A percentile compares a stretch with the other conserved stretches of the same genome.
These are phyloP conservation scores for Phrynocephalus forsythii DNA, from an alignment of 2,797 vertebrate species.

Conservation along the genomic window DNA sequence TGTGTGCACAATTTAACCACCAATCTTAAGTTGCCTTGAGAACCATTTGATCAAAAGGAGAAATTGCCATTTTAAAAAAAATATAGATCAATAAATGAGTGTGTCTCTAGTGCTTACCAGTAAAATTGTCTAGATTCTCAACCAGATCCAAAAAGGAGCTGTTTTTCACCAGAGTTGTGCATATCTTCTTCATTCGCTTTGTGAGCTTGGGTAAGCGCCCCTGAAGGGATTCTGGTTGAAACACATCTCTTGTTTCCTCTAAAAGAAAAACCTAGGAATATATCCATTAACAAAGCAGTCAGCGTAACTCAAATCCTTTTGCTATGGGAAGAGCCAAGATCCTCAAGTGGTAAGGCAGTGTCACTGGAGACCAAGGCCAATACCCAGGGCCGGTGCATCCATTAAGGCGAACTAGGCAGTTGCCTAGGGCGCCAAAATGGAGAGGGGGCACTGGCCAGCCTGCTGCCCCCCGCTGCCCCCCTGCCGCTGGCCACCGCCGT, in stretches of 20 bases:
- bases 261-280: conserved; percentile 58
- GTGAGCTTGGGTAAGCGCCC: conserved; percentile 86
- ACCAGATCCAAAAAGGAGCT: conserved; percentile 82
- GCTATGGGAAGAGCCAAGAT: neutral
- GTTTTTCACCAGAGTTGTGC: conserved; percentile 82
- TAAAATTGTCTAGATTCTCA: conserved; percentile 91
- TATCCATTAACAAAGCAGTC: neutral
- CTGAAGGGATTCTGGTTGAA: conserved; percentile 79
- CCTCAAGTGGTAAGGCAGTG: no score
- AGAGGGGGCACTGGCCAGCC: no score
- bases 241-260: conserved; percentile 44
- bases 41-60: neutral
- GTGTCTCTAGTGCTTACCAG: conserved; percentile 77
- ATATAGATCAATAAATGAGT: neutral
- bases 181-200: conserved; percentile 91
- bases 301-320: neutral
- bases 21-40: no score
- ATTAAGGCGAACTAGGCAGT: no score
- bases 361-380: no score
- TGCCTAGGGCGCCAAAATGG: no score
- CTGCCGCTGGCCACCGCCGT: no score
- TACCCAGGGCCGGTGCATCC: no score
- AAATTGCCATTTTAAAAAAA: neutral
- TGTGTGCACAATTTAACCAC: neutral
- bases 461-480: no score